Evolutionary conservation across 1,140 invertebrate species (phyloP).

Genomic region (Nixonia krombeini): DNA sequence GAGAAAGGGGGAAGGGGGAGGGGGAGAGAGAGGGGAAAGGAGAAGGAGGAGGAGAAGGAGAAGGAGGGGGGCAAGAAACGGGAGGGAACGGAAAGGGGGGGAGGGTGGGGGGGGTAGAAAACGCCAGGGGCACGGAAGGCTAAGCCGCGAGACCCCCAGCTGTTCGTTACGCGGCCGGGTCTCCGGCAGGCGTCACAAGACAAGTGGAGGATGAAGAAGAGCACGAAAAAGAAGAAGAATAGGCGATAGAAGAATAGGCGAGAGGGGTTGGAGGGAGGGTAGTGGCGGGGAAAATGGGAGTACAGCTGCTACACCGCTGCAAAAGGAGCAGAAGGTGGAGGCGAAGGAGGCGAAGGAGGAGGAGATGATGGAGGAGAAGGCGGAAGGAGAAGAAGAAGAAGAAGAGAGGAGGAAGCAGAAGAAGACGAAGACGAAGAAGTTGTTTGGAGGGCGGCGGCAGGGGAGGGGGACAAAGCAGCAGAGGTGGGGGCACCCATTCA

Average conservation of each 20-base stretch:
- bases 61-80: slow-evolving; percentile 9
- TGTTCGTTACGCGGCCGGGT: slow-evolving; percentile 11
- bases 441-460: slow-evolving; percentile 20
- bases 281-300: too few relatives aligned
- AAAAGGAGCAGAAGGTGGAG: too few relatives aligned
- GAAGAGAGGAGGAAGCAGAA: slow-evolving; percentile 34
- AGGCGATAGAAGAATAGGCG: slow-evolving; percentile 44
- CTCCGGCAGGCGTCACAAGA: slow-evolving; percentile 28
- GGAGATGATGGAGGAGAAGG: slow-evolving; percentile 28
- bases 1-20: too few relatives aligned
- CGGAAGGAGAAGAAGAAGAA: slow-evolving; percentile 15
- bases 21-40: too few relatives aligned
- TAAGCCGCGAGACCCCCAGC: slow-evolving; percentile 22
- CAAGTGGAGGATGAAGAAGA: slow-evolving; percentile 37
- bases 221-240: slow-evolving; percentile 47
- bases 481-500: slow-evolving; percentile 69
- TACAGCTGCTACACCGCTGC: too few relatives aligned
- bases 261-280: too few relatives aligned
- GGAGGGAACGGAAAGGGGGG: slow-evolving; percentile 13
- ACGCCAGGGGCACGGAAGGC: slow-evolving; percentile 22
- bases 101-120: slow-evolving; percentile 25
- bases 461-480: slow-evolving; percentile 22
- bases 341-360: background rate
- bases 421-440: slow-evolving; percentile 42
- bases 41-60: slow-evolving; percentile 15